phyloP scores from a whole-genome alignment of 2,113 vertebrate genomes.

The Thunnus thynnus region DNA sequence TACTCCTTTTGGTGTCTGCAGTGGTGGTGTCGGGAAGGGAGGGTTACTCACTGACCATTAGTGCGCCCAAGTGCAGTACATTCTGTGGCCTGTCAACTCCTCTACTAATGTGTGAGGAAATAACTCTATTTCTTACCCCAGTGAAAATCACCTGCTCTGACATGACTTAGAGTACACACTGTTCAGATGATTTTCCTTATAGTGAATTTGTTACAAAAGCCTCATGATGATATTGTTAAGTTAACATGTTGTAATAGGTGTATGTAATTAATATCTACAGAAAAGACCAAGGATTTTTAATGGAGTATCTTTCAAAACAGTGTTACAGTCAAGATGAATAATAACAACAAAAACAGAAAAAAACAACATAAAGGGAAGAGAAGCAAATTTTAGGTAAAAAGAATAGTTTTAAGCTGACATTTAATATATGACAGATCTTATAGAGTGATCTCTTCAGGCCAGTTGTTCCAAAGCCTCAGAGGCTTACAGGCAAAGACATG shows the following conservation, averaged over 20 bases:
- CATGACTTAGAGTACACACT: slow-evolving; percentile 60
- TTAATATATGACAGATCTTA: too few species aligned
- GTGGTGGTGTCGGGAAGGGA: slow-evolving; percentile 26
- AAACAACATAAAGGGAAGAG: background rate
- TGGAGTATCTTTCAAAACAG: background rate
- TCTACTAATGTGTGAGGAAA: slow-evolving; percentile 78
- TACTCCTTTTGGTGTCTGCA: slow-evolving; percentile 56
- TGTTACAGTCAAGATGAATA: background rate
- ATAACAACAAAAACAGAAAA: background rate
- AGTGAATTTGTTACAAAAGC: slow-evolving; percentile 42
- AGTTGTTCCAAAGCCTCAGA: too few species aligned
- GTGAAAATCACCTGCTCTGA: slow-evolving; percentile 68
- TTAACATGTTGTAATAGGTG: slow-evolving; percentile 12
- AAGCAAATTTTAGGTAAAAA: background rate
- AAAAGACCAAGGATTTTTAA: background rate
- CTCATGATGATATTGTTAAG: slow-evolving; percentile 9
- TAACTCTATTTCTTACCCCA: slow-evolving; percentile 72
- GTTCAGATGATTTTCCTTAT: slow-evolving; percentile 33
- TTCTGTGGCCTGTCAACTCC: slow-evolving; percentile 78
- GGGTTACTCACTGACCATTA: slow-evolving; percentile 81
- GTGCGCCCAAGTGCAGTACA: slow-evolving; percentile 74
- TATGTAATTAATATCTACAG: background rate
- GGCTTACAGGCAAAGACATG: too few species aligned
- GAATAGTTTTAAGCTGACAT: too few species aligned
- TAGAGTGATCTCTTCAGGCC: too few species aligned